A percentile compares a stretch with the other conserved stretches of the same genome.
These are phyloP conservation scores for Halichondria panicea DNA, from an alignment of 37 sponge, comb jelly and placozoan species.

Conservation along the genomic window DNA sequence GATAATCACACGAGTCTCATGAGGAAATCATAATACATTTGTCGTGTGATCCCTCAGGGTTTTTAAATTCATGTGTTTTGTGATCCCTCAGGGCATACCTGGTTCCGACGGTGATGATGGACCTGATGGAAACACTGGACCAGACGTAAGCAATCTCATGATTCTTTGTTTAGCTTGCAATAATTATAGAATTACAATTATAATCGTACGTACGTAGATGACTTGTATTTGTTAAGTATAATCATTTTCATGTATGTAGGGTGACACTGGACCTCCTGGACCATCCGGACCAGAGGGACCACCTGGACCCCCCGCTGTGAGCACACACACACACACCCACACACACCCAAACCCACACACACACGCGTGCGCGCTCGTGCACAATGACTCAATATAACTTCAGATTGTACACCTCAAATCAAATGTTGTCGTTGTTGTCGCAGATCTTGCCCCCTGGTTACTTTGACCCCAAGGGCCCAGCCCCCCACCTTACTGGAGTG, in stretches of 20 bases:
- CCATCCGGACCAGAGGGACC: slow-evolving; percentile 57
- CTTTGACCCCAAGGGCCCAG: slow-evolving; percentile 40
- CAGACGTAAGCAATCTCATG: slow-evolving; percentile 4
- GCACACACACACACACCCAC: not conserved
- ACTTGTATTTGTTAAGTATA: not conserved
- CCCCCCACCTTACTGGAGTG: slow-evolving; percentile 39
- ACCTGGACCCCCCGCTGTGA: slow-evolving; percentile 54
- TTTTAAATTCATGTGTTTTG: not conserved
- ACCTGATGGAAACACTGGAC: slow-evolving; percentile 30
- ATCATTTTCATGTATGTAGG: slow-evolving; percentile 7
- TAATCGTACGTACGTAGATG: no score
- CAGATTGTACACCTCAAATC: not conserved
- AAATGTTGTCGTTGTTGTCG: not conserved
- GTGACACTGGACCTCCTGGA: slow-evolving; percentile 34
- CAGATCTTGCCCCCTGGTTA: slow-evolving; percentile 22
- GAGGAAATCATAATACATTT: no score
- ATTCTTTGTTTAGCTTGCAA: no score
- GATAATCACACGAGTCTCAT: no score
- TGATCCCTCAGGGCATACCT: not conserved
- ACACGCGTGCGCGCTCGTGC: not conserved
- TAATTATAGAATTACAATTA: no score
- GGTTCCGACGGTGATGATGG: slow-evolving; percentile 37
- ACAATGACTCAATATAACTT: not conserved
- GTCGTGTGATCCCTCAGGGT: no score
- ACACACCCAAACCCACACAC: not conserved